A percentile compares a stretch with the other conserved stretches of the same genome.
Evolutionary conservation across 2,888 invertebrate genomes (phyloP).

Genomic region (Zygaena filipendulae): DNA sequence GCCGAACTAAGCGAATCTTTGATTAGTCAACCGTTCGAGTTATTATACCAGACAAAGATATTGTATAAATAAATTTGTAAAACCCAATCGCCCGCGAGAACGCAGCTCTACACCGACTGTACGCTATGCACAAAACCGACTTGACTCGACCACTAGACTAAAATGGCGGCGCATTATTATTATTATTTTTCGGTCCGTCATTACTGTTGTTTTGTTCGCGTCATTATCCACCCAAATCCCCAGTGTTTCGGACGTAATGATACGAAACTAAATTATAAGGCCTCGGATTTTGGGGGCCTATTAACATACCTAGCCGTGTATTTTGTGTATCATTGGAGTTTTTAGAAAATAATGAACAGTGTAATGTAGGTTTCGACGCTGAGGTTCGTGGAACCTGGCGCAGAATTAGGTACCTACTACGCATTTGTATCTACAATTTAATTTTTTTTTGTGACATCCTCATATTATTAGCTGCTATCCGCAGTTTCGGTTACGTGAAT

Average conservation of each 20-base stretch:
- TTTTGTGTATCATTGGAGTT: slow-evolving; percentile 40
- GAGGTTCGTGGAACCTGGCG: slow-evolving; percentile 16
- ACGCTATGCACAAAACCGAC: too few relatives aligned
- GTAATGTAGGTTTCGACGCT: slow-evolving; percentile 13
- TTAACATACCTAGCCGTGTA: slow-evolving; percentile 53
- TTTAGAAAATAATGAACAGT: slow-evolving; percentile 25
- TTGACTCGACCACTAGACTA: slow-evolving; percentile 33
- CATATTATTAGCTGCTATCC: too few relatives aligned
- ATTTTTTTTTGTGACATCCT: too few relatives aligned
- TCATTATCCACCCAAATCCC: slow-evolving; percentile 48
- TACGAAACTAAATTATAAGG: slow-evolving; percentile 59
- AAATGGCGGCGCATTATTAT: slow-evolving; percentile 26
- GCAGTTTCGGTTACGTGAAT: too few relatives aligned
- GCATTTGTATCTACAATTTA: too few relatives aligned
- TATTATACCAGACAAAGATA: too few relatives aligned
- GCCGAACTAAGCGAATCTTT: too few relatives aligned
- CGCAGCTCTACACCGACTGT: too few relatives aligned
- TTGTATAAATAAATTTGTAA: too few relatives aligned
- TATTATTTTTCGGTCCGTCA: slow-evolving; percentile 24
- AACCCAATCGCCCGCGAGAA: too few relatives aligned
- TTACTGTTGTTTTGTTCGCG: slow-evolving; percentile 38
- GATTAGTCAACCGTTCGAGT: too few relatives aligned
- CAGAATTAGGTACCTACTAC: too few relatives aligned
- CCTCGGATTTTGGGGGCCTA: slow-evolving; percentile 37
- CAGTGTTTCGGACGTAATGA: slow-evolving; percentile 45